Evolutionary conservation across 2,888 invertebrate species (phyloP).

Genomic region (Mythimna vitellina): DNA sequence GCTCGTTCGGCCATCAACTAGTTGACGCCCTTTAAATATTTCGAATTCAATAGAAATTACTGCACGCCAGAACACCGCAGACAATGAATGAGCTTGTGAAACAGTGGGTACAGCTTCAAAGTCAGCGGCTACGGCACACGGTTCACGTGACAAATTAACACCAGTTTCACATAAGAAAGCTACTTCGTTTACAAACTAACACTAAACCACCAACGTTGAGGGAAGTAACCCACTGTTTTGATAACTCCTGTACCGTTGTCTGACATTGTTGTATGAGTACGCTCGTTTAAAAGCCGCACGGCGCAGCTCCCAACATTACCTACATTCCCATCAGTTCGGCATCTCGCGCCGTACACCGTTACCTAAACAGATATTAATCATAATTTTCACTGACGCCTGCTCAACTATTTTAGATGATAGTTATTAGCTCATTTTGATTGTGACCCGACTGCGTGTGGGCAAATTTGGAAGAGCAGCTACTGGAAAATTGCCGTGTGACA

Average conservation of each 20-base stretch:
- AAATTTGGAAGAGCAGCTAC: constrained; percentile 78
- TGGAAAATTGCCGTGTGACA: constrained; percentile 90
- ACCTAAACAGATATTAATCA: constrained; percentile 90
- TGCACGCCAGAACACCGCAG: constrained; percentile 58
- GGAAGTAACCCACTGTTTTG: constrained; percentile 34
- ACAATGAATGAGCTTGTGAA: constrained; percentile 67
- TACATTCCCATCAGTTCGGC: constrained; percentile 74
- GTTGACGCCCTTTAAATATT: constrained; percentile 82
- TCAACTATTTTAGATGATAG: constrained; percentile 88
- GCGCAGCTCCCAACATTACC: constrained; percentile 55
- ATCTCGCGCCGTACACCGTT: constrained; percentile 79
- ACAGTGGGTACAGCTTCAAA: constrained; percentile 51
- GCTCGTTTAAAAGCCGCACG: constrained; percentile 58
- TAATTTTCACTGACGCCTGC: constrained; percentile 89
- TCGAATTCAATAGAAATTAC: constrained; percentile 74
- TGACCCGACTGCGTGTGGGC: constrained; percentile 87
- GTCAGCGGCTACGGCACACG: constrained; percentile 35
- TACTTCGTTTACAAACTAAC: constrained; percentile 22
- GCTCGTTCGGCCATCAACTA: constrained; percentile 73
- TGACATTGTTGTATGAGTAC: constrained; percentile 59
- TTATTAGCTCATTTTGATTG: constrained; percentile 87
- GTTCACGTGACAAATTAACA: constrained; percentile 26
- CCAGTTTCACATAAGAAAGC: constrained; percentile 37
- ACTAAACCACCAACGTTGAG: constrained; percentile 37
- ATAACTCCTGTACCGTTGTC: constrained; percentile 51